Evolutionary conservation across 2,113 vertebrate genomes (phyloP), one percentile per base, ranked within the genome.

Genomic region (Rhipidura dahli): DNA sequence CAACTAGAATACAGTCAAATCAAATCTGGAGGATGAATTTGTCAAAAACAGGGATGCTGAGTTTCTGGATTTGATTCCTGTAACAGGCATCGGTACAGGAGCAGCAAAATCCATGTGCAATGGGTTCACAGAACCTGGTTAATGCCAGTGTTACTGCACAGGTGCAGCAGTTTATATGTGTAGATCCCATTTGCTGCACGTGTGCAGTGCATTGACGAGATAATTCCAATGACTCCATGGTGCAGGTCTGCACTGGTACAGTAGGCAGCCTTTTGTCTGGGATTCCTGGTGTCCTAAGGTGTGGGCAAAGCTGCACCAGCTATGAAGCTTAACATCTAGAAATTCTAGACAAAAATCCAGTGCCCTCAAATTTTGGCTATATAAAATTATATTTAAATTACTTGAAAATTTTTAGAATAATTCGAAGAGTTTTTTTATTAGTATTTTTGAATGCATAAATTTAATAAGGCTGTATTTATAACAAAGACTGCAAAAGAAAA

Each of bases 321-420:
- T 57, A 31, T 33, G 26, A 65, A 79, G 20, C 13, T 16, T 0
- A 1, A 60, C 13, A 61, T 76, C 40, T 35, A 75, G 35, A 82
- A 82, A 56, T 70, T 73, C 42, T 31, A 75, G 69, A 69, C 23
- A 87, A 89, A 84, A 95, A 81, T 33, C 13, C 61, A 89, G n/a
- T 40, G 15, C 28, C 7, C 7, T 91, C 19, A 68, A 85, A 50
- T 72, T 69, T 85, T 88, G 20, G 18, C 21, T 65, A 23, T 22
- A 10, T 72, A 45, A 73, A 85, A 65, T 49, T 17, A 7, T 19
- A 61, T 70, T 87, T 81, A 66, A 81, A 59, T 89, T 56, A 63
- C 31, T 61, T 53, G 26, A 57, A 30, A 79, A 16, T 28, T 59
- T 23, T 80, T 37, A 30, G 37, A 94, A 83, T 86, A 86, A 83